Conservation (phyloP, 2,113 vertebrate genomes). For the Phylloscopus trochiloides region DNA sequence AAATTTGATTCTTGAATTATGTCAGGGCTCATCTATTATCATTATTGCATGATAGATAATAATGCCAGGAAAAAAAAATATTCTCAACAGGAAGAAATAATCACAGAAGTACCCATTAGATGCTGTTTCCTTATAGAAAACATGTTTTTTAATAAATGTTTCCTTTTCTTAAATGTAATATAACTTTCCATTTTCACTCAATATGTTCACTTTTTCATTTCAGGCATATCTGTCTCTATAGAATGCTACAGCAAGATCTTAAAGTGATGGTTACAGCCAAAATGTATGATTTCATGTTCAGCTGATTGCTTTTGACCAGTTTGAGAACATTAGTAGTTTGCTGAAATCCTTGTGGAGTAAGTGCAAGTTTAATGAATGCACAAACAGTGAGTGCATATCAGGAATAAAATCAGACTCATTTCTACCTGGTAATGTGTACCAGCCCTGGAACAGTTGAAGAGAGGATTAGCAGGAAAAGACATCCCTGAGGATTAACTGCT, state of each 20-base stretch:
- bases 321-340: not conserved
- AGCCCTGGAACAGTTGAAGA: not conserved
- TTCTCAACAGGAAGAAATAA: conserved; percentile 37
- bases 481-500: not conserved
- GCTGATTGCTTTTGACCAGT: conserved; percentile 31
- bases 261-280: conserved; percentile 3
- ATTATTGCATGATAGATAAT: conserved; percentile 30
- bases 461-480: not conserved
- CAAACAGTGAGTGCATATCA: conserved; percentile 16
- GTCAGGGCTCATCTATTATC: conserved; percentile 44
- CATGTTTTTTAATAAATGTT: conserved; percentile 21
- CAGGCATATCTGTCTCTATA: conserved; percentile 2
- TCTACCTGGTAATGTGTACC: not conserved
- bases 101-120: not conserved
- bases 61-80: conserved; percentile 11
- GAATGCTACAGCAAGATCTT: not conserved
- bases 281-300: not conserved
- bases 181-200: conserved; percentile 43
- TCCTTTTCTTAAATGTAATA: conserved; percentile 42
- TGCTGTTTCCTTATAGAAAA: conserved; percentile 3
- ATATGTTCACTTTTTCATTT: not conserved
- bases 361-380: conserved; percentile 20
- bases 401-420: not conserved
- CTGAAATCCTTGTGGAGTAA: conserved; percentile 24
- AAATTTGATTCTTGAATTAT: conserved; percentile 33